Evolutionary conservation across 2,113 vertebrate genomes (phyloP).

Genomic region (Serinus canaria): DNA sequence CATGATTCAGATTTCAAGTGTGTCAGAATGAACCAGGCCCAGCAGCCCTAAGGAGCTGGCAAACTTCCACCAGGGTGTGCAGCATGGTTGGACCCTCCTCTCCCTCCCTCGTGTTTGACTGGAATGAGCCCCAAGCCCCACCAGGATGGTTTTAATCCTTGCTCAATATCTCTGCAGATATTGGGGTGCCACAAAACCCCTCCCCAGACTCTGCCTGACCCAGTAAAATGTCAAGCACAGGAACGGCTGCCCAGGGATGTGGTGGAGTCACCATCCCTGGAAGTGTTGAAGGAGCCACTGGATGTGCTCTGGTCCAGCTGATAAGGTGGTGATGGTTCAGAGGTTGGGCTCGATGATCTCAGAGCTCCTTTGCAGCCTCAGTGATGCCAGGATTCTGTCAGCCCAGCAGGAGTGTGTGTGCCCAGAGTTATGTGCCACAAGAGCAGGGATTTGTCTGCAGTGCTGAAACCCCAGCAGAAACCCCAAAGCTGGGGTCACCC

Average conservation of each 20-base stretch:
- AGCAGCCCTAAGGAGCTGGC: not conserved
- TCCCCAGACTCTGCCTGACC: not conserved
- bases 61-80: not conserved
- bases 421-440: fast-evolving
- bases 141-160: not conserved
- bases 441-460: not conserved
- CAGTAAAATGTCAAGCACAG: not conserved
- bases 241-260: not conserved
- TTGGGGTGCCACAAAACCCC: not conserved
- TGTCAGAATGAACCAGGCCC: not conserved
- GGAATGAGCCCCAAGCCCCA: not conserved
- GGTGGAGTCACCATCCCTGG: not conserved
- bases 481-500: not conserved
- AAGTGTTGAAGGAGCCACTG: not conserved
- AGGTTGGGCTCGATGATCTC: not conserved
- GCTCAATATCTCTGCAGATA: not conserved
- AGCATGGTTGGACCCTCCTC: not conserved
- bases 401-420: not conserved
- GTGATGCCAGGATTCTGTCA: fast-evolving
- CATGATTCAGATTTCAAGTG: not conserved
- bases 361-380: not conserved
- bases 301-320: not conserved
- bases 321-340: not conserved
- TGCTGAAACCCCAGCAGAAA: not conserved
- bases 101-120: not conserved